These are phyloP conservation scores for Pammene fasciana DNA, from an alignment of 2,888 invertebrate genomes.

Conservation along the genomic window DNA sequence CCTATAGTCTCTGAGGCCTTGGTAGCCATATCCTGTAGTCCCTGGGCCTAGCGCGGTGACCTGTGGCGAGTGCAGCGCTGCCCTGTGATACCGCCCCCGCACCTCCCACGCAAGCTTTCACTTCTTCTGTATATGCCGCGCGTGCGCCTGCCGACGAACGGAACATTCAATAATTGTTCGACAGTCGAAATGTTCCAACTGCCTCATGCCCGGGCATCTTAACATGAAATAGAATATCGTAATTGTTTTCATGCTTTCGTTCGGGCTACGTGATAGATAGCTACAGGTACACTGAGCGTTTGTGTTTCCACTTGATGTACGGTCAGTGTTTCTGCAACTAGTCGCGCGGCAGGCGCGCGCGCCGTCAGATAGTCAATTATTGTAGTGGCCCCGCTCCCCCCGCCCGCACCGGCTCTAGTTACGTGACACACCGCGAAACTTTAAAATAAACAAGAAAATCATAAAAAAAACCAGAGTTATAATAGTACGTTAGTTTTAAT, in stretches of 20 bases:
- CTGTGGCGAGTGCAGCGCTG: slow-evolving; percentile 58
- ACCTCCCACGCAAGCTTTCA: slow-evolving; percentile 44
- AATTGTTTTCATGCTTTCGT: no score
- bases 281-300: no score
- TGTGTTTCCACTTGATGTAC: not conserved
- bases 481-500: slow-evolving; percentile 82
- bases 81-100: slow-evolving; percentile 63
- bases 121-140: slow-evolving; percentile 37
- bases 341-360: slow-evolving; percentile 36
- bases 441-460: slow-evolving; percentile 55
- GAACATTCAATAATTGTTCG: not conserved
- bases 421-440: slow-evolving; percentile 70
- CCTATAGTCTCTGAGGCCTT: no score
- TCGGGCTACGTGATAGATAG: not conserved
- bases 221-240: no score
- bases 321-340: not conserved
- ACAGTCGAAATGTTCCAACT: no score
- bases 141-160: slow-evolving; percentile 26
- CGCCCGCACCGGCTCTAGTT: slow-evolving; percentile 63
- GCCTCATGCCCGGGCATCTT: no score
- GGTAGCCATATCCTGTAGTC: not conserved
- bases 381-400: slow-evolving; percentile 61
- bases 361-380: slow-evolving; percentile 77
- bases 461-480: slow-evolving; percentile 72
- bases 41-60: slow-evolving; percentile 37